Evolutionary conservation across 2,113 vertebrate genomes (phyloP), one percentile per base, ranked within the genome.

Genomic region (Chinchilla lanigera): DNA sequence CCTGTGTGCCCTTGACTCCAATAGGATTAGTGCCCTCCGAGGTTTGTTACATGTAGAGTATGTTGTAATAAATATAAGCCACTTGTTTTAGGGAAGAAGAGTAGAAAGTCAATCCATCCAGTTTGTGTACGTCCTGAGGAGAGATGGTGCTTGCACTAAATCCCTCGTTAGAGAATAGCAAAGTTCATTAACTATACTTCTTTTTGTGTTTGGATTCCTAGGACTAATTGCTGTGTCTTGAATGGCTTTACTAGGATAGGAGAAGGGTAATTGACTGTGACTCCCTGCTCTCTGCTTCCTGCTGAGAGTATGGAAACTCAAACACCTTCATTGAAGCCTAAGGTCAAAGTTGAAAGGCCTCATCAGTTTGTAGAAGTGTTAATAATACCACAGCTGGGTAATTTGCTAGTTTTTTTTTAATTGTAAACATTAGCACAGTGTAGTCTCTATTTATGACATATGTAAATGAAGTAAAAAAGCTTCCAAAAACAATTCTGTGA

Each of bases 1-100:
- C 54, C 97, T 98, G 82, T 96, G 44, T 86, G 97, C 99, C 0
- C 97, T 99, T 87, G 98, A 99, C 81, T 75, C 92, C 96, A 99
- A 99, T 91, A 98, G 82, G 96, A 99, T 99, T 87, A 89, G 87
- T 33, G 99, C 99, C 93, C 98, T 99, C 50, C 98, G 98, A 99
- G 99, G 99, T 99, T 95, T 97, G 98, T 60, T 84, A 71, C 10
- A 30, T 86, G 10, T 84, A 38, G 24, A 93, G 3, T 83, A n/a
- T 93, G 60, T 73, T 38, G 86, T 58, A 95, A 65, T 92, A 92
- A 97, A 82, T 89, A 22, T 56, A 90, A 93, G 63, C 52, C 47
- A 89, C 2, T 67, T 41, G 14, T 85, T 41, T 96, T 90, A 67
- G 7, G 86, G 54, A 65, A 81, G 54, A 93, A 58, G 60, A 35